These are phyloP conservation scores for Fissipunctia ypsillon DNA, from an alignment of 2,888 invertebrate species.

Conservation along the genomic window DNA sequence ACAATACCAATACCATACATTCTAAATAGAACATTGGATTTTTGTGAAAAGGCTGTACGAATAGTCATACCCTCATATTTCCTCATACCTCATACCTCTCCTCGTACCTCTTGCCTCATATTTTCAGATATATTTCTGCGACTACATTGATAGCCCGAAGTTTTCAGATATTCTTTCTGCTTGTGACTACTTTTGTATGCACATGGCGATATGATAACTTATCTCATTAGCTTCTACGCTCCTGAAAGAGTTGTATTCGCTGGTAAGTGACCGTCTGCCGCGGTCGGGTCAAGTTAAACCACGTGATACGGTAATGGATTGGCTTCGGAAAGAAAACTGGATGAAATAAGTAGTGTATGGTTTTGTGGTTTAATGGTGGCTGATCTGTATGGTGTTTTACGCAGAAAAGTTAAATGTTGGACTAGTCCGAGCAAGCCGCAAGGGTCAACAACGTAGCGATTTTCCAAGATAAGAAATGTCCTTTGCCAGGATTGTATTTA, in stretches of 20 bases:
- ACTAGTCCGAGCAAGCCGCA: too few species aligned
- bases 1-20: too few species aligned
- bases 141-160: too few species aligned
- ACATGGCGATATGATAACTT: neutral
- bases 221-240: slow-evolving; percentile 27
- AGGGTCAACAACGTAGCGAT: neutral
- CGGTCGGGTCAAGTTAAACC: slow-evolving; percentile 33
- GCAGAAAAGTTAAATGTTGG: neutral
- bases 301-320: slow-evolving; percentile 61
- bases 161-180: neutral
- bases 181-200: too few species aligned
- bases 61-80: too few species aligned
- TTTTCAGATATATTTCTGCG: too few species aligned
- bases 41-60: too few species aligned
- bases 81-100: too few species aligned
- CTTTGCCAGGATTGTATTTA: neutral
- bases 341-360: neutral
- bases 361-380: neutral
- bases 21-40: too few species aligned
- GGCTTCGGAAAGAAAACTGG: slow-evolving; percentile 16
- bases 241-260: slow-evolving; percentile 8
- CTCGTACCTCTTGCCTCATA: too few species aligned
- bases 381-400: neutral
- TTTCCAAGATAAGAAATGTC: neutral
- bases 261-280: slow-evolving; percentile 38